Base-by-base conservation (phyloP, 2,888 invertebrate species). In the Melipona beecheii region DNA sequence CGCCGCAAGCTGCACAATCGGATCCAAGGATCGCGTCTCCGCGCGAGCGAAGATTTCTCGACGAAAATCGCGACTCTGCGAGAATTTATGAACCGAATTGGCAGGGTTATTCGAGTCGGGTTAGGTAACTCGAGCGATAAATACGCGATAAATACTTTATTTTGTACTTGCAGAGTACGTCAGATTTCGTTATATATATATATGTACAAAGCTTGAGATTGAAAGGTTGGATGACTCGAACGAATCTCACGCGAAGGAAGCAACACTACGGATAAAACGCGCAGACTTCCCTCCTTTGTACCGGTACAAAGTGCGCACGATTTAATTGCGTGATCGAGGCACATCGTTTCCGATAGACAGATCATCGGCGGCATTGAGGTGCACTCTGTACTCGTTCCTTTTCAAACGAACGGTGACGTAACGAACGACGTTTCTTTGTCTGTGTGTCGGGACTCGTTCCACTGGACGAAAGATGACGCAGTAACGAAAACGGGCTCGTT, bases 1-100 rank as follows among this genome's bases (percentile, higher is more conserved):
- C 84, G 85, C 83, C 84, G 83, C 83, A 76, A 70, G 74, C 79
- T 76, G 84, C 60, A 78, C 79, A 89, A 89, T 89, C 90, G 85
- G 80, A 66, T 27, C 79, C 72, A 86, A 86, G 81, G 80, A 90
- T 89, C 89, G 79, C 78, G 77, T 82, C 66, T 58, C 56, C 15
- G 17, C 64, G 86, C 89, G 90, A 90, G 80, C 75, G 84, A 80
- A 81, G 85, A 78, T 76, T 36, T 75, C 73, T 24, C 50, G 24
- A 66, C 81, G 89, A 85, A 89, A 86, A 89, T 87, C 78, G 58
- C 71, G 64, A 87, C 78, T 56, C n/a, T 31, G 81, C 69, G 68
- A 62, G 69, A 73, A 86, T 84, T 86, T 86, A 86, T 75, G 58
- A 71, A 21, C 49, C 56, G 56, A 73, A 78, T 86, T 66, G 78